Base-by-base conservation (phyloP, 2,113 vertebrate species). In the Zingel zingel region DNA sequence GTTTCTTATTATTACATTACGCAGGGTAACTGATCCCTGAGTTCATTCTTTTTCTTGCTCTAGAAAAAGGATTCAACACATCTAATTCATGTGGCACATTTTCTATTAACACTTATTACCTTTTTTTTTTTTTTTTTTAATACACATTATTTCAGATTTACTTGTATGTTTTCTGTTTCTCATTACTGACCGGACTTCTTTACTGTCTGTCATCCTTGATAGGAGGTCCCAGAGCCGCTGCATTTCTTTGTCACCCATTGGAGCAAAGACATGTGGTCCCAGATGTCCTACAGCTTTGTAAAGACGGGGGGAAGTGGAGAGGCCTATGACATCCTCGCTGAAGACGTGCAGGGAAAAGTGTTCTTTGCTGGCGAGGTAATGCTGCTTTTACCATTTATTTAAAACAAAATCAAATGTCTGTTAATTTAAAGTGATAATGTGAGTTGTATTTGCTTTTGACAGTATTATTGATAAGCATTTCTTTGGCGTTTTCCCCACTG, bases 281-380 rank as follows among this genome's bases (percentile, higher is more conserved):
- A 97, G 94, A 99, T 99, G 98, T 98, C 98, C 0, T 99, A 99
- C 84, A 99, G 97, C 84, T 99, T 98, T 63, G 98, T 99, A 79
- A 99, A 96, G 94, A 98, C 97, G 0, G 97, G 97, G 5, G 98
- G 98, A 67, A 99, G 97, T 0, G 98, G 98, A 0, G 98, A 99
- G 93, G 98, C 98, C 71, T 99, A 99, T 0, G 98, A 99, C 67
- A 95, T 98, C 86, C 94, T 99, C 5, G 98, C 98, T 45, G 98
- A 99, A 88, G 98, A 99, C 71, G 91, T 99, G 66, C 97, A 99
- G 86, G 96, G 97, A 71, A 98, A 96, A 79, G 8, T 99, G 27
- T 99, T 97, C 89, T 99, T 99, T 56, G 98, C 98, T 67, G 98
- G 98, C 1, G 98, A 99, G 96, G 98, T 99, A 84, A 83, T 4